Conservation (phyloP, 2,113 vertebrate genomes). For the Onychorhynchus coronatus region DNA sequence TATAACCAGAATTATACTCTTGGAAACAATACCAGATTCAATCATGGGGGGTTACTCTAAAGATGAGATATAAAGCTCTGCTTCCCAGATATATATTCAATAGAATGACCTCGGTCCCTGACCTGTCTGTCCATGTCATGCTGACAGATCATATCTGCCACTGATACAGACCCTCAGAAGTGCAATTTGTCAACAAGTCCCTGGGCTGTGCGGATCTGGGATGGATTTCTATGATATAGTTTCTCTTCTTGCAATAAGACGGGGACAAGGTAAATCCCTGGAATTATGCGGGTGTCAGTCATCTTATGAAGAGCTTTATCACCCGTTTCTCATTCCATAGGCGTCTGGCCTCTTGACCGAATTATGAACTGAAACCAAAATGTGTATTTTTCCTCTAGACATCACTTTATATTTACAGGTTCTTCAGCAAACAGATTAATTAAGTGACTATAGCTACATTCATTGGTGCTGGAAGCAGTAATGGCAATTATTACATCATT, state of each 20-base stretch:
- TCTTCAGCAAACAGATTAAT: background rate
- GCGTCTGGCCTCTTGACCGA: background rate
- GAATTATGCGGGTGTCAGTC: background rate
- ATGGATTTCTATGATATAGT: background rate
- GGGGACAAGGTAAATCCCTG: background rate
- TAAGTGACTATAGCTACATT: background rate
- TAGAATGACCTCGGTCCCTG: background rate
- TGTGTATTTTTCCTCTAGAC: background rate
- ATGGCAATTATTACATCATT: background rate
- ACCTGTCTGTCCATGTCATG: background rate
- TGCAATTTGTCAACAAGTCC: slow-evolving; percentile 22
- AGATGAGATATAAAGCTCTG: background rate
- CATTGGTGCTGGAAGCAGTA: background rate
- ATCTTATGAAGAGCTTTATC: slow-evolving; percentile 10
- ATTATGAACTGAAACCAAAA: background rate
- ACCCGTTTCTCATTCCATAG: background rate
- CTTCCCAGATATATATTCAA: slow-evolving; percentile 16
- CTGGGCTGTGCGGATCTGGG: background rate
- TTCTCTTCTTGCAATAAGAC: background rate
- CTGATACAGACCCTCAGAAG: background rate
- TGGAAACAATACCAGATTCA: slow-evolving; percentile 17
- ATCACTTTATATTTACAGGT: background rate
- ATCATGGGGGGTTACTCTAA: background rate
- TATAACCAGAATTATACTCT: background rate
- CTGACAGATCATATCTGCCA: slow-evolving; percentile 21